Base-by-base conservation (phyloP, 1,140 invertebrate genomes). In the Drosophila ercepeae region DNA sequence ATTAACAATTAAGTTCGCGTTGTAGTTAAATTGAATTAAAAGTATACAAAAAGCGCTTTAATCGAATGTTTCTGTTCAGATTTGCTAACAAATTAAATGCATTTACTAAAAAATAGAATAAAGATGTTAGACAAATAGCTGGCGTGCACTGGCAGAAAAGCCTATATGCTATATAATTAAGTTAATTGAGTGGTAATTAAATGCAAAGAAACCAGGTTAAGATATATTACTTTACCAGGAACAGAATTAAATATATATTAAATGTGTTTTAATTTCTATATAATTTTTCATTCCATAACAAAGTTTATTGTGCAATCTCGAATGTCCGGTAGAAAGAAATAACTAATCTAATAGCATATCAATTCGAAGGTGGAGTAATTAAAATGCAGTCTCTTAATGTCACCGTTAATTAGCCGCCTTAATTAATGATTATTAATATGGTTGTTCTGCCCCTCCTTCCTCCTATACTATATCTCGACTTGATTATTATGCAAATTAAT, bases 391-490 rank as follows among this genome's bases (percentile, higher is more conserved):
- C 76, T 77, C 64, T 89, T 88, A 89, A 88, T 88, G 82, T 88
- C 82, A 88, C 82, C 77, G 82, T 82, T 88, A 88, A 88, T 88
- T 88, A 88, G 82, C 82, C 74, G 77, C 63, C 55, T 88, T 88
- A 88, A 88, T 88, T 88, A 88, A 88, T 78, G 82, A 88, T 88
- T 88, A 88, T 88, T 89, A 88, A 88, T 88, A 88, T 89, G 82
- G 76, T 76, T 86, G 73, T 86, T 86, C 71, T 46, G 54, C 52
- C 42, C 14, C 34, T 11, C 21, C 45, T 19, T 4, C 11, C 29
- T 5, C 2, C 16, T 29, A 41, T 18, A 6, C 51, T 42, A 21
- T 45, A 7, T 18, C 49, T 41, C 36, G 57, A 29, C 73, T 84
- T 73, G 74, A 88, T 86, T 86, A 88, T 78, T 82, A 88, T 88